phyloP scores from a whole-genome alignment of 2,797 vertebrate species.

The Dermochelys coriacea region DNA sequence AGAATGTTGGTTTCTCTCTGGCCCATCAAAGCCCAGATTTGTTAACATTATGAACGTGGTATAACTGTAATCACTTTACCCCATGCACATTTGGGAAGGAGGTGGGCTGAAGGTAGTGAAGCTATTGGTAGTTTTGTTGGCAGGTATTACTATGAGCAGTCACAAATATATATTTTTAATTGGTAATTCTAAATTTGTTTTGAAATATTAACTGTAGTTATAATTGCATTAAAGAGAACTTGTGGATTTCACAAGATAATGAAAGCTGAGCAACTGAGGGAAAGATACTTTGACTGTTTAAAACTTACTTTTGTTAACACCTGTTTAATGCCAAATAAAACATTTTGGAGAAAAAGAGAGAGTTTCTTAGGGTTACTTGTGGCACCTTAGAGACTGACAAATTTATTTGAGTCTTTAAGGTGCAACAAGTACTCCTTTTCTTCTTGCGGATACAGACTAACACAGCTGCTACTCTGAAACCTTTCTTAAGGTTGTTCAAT shows the following conservation, averaged over 20 bases:
- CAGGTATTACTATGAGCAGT: not conserved
- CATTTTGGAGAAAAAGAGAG: not conserved
- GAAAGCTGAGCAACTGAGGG: not conserved
- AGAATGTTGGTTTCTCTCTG: not conserved
- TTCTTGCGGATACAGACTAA: too few species aligned
- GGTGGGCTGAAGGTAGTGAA: not conserved
- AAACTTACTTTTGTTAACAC: not conserved
- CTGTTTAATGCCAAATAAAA: not conserved
- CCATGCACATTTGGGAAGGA: not conserved
- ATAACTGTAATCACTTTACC: not conserved
- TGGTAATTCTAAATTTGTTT: conserved; percentile 24
- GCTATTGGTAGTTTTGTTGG: not conserved
- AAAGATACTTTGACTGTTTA: not conserved
- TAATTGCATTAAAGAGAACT: not conserved
- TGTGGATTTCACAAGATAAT: not conserved
- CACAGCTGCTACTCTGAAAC: too few species aligned
- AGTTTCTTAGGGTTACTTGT: not conserved
- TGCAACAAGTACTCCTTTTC: too few species aligned
- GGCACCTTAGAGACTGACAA: too few species aligned
- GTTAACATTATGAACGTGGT: not conserved
- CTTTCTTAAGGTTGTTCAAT: not conserved
- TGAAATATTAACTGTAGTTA: not conserved
- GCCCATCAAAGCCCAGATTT: accelerated
- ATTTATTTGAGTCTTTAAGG: too few species aligned
- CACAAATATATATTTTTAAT: not conserved